Base-by-base conservation (phyloP, 2,797 vertebrate genomes). In the Clamator glandarius region DNA sequence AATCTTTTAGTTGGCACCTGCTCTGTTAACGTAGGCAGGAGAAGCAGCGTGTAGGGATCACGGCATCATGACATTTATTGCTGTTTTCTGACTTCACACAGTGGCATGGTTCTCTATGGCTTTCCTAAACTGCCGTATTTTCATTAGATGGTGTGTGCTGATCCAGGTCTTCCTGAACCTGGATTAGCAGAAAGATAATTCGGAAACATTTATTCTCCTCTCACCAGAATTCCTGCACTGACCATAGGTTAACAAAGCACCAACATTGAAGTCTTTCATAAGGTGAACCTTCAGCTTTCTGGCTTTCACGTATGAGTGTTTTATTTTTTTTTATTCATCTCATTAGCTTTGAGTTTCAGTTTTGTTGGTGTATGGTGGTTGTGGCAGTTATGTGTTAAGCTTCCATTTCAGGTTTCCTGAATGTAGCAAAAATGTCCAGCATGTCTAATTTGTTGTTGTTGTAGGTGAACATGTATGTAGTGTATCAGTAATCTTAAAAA, bases 271-370 rank as follows among this genome's bases (percentile, higher is more conserved):
- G 16, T 42, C 17, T 66, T 70, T 48, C 5, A 1, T 26, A 84
- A 48, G 35, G 46, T 9, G 13, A 87, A 10, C 48, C 28, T 67
- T 87, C 29, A 28, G 0, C 58, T 46, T 23, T 8, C 20, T n/a
- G 26, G 11, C 21, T 44, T 33, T 5, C 0, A 1, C 21, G 6
- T 28, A 63, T 26, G 9, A 52, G 29, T 1, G 1, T 16, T 59
- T 21, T 11, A 2, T 35, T 26, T 84, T 44, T 44, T 0, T n/a
- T 52, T 35, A 26, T 9, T 29, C 6, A 26, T 59, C 39, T 79
- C 26, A 2, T 13, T 6, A 5, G 33, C 11, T 29, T 39, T 24
- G 31, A 46, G 15, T n/a, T 48, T 13, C 9, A 44, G 2, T 26
- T 74, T 9, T 5, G 11, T 50, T 39, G 1, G 24, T 28, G 14